A percentile compares a stretch with the other conserved stretches of the same genome.
Evolutionary conservation across 1,140 invertebrate genomes (phyloP).

Genomic region (Holotrichia oblita): DNA sequence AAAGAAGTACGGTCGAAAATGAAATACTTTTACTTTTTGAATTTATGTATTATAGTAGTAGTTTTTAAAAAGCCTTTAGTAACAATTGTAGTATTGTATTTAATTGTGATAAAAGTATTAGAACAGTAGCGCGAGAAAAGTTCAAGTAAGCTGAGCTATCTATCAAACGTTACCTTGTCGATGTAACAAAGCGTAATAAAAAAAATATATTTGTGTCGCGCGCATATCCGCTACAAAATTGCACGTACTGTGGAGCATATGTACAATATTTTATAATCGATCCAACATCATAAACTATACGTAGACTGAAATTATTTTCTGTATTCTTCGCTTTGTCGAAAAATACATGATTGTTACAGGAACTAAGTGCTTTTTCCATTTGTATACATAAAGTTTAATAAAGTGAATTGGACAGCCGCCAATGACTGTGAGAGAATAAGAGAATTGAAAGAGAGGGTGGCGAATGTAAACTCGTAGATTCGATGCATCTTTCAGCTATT

Average conservation of each 20-base stretch:
- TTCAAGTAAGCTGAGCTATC: not conserved
- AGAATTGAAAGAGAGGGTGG: slow-evolving; percentile 2
- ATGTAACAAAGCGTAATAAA: not conserved
- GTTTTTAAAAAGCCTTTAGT: no score
- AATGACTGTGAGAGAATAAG: not conserved
- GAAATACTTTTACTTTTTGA: no score
- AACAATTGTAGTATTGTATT: no score
- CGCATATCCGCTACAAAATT: not conserved
- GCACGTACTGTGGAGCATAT: not conserved
- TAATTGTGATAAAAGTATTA: no score
- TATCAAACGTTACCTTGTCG: not conserved
- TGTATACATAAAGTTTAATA: slow-evolving; percentile 23
- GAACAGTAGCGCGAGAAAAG: not conserved
- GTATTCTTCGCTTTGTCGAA: not conserved
- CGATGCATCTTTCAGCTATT: not conserved
- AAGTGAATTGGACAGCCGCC: slow-evolving; percentile 10
- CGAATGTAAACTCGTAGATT: not conserved
- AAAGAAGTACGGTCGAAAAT: no score
- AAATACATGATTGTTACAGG: not conserved
- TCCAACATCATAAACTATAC: not conserved
- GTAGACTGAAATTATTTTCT: not conserved
- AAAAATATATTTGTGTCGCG: not conserved
- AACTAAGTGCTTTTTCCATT: not conserved
- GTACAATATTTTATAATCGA: not conserved
- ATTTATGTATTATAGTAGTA: no score